A percentile compares a stretch with the other conserved stretches of the same genome.
Evolutionary conservation across 1,140 invertebrate species (phyloP).

Genomic region (Drosophila sechellia): DNA sequence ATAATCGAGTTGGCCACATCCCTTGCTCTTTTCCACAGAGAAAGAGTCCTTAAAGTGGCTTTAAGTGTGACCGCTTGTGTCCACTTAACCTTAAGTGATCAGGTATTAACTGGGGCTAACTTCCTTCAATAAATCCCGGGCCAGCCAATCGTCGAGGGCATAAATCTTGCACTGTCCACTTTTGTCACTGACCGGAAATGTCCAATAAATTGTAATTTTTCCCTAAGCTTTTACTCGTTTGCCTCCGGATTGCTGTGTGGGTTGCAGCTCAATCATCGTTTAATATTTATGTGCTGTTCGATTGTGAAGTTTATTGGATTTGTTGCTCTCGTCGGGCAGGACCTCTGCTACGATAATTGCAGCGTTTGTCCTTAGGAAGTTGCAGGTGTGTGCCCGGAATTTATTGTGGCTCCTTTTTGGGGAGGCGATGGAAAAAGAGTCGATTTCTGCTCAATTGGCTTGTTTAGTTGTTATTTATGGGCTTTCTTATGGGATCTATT

Average conservation of each 20-base stretch:
- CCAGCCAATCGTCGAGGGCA: conserved; percentile 61
- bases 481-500: conserved; percentile 48
- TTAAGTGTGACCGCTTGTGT: conserved; percentile 13
- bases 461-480: conserved; percentile 76
- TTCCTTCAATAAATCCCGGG: conserved; percentile 51
- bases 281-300: conserved; percentile 81
- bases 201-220: conserved; percentile 83
- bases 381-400: conserved; percentile 74
- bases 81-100: conserved; percentile 63
- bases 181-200: conserved; percentile 75
- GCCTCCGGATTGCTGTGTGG: conserved; percentile 27
- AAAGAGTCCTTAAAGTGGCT: conserved; percentile 22
- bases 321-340: conserved; percentile 53
- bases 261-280: conserved; percentile 78
- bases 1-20: conserved; percentile 62
- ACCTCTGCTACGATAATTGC: conserved; percentile 67
- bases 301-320: conserved; percentile 83
- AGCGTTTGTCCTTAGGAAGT: conserved; percentile 41
- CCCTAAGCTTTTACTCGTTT: conserved; percentile 61
- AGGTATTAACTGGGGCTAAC: conserved; percentile 59
- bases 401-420: conserved; percentile 51
- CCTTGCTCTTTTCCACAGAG: background rate
- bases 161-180: conserved; percentile 78
- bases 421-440: conserved; percentile 43
- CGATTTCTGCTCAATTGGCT: conserved; percentile 73